Evolutionary conservation across 2,888 invertebrate genomes (phyloP).

Genomic region (Thysanoteuthis rhombus): DNA sequence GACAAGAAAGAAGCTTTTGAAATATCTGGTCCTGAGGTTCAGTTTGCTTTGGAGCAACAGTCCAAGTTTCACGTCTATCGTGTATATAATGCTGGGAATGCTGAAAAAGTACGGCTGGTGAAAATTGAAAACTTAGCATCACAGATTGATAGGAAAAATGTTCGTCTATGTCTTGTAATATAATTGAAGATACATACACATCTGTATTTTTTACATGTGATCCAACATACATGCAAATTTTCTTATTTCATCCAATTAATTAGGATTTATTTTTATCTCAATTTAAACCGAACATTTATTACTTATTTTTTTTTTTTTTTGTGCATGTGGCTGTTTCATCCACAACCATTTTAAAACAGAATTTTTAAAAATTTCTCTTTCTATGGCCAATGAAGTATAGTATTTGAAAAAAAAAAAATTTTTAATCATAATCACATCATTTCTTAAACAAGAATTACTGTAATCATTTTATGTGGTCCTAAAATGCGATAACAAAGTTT

Average conservation of each 20-base stretch:
- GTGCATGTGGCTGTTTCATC: too few relatives aligned
- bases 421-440: too few relatives aligned
- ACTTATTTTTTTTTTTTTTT: too few relatives aligned
- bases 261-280: not conserved
- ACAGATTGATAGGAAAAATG: conserved; percentile 52
- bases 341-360: too few relatives aligned
- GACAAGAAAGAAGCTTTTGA: conserved; percentile 60
- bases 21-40: conserved; percentile 60
- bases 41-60: conserved; percentile 56
- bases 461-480: too few relatives aligned
- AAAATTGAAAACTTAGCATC: conserved; percentile 56
- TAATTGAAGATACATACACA: conserved; percentile 34
- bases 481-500: too few relatives aligned
- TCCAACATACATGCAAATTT: too few relatives aligned
- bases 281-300: too few relatives aligned
- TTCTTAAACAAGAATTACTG: too few relatives aligned
- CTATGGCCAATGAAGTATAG: too few relatives aligned
- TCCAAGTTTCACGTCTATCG: conserved; percentile 62
- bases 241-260: not conserved
- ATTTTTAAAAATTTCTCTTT: too few relatives aligned
- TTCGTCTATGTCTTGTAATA: conserved; percentile 57
- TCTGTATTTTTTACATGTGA: not conserved
- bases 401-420: too few relatives aligned
- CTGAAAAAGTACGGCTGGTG: conserved; percentile 49
- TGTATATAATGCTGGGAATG: conserved; percentile 60